These are phyloP conservation scores for Xenopus borealis DNA, from an alignment of 2,113 vertebrate genomes.

Conservation along the genomic window DNA sequence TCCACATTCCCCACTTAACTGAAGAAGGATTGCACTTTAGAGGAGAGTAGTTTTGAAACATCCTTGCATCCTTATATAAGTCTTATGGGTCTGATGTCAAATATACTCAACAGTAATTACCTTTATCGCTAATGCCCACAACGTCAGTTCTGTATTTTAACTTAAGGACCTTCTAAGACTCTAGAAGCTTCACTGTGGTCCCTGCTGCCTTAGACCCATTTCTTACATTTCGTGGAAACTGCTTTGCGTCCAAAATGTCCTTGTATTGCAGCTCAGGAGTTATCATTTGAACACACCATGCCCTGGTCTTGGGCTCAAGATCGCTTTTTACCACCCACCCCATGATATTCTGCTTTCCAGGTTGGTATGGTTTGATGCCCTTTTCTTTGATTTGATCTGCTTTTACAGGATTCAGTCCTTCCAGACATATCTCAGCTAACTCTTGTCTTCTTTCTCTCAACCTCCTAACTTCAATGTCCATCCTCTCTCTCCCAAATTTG, in stretches of 20 bases:
- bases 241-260: conserved; percentile 77
- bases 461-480: conserved; percentile 69
- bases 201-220: not conserved
- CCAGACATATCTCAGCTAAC: conserved; percentile 69
- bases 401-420: conserved; percentile 72
- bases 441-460: conserved; percentile 64
- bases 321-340: too few species aligned
- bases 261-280: conserved; percentile 89
- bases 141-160: too few species aligned
- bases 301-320: conserved; percentile 55
- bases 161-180: too few species aligned
- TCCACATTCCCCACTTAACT: too few species aligned
- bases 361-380: conserved; percentile 80
- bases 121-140: too few species aligned
- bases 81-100: too few species aligned
- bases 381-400: conserved; percentile 73
- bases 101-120: too few species aligned
- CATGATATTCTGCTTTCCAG: conserved; percentile 69
- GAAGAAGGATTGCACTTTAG: too few species aligned
- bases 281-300: conserved; percentile 74
- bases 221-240: conserved; percentile 62
- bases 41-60: too few species aligned
- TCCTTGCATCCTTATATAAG: too few species aligned
- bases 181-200: too few species aligned
- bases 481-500: conserved; percentile 65